Conservation (phyloP, 2,888 invertebrate genomes). For the Arctia plantaginis region DNA sequence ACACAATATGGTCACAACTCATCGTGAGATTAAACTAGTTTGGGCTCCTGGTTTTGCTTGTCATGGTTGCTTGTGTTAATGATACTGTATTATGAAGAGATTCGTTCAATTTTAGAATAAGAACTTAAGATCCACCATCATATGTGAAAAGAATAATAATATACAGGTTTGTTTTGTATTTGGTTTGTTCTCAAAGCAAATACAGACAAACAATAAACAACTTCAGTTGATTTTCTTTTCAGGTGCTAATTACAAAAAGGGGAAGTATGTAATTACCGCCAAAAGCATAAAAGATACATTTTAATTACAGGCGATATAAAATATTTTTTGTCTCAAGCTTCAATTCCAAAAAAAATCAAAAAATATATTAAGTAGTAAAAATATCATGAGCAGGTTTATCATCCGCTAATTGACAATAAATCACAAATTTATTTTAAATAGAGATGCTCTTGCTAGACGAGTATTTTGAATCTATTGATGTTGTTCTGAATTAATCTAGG, state of each 20-base stretch:
- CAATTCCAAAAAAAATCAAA: not conserved
- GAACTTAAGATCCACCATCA: not conserved
- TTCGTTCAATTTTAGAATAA: constrained; percentile 1
- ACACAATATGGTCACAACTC: constrained; percentile 49
- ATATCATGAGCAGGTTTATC: too few species aligned
- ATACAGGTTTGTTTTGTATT: too few species aligned
- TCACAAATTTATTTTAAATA: not conserved
- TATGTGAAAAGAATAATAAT: not conserved
- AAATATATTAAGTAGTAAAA: too few species aligned
- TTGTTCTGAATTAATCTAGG: not conserved
- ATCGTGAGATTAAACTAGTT: constrained; percentile 35
- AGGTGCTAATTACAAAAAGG: not conserved
- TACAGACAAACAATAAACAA: too few species aligned
- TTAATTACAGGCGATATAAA: not conserved
- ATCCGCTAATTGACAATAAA: not conserved
- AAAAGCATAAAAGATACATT: not conserved
- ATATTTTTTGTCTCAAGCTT: not conserved
- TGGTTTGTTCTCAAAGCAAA: too few species aligned
- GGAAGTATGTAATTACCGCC: not conserved
- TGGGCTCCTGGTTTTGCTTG: constrained; percentile 30
- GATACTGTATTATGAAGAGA: constrained; percentile 9
- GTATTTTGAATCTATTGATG: not conserved
- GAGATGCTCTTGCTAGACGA: not conserved
- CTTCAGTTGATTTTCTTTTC: not conserved
- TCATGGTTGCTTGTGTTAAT: constrained; percentile 22